Base-by-base conservation (phyloP, 1,140 invertebrate species). In the Eciton burchellii region DNA sequence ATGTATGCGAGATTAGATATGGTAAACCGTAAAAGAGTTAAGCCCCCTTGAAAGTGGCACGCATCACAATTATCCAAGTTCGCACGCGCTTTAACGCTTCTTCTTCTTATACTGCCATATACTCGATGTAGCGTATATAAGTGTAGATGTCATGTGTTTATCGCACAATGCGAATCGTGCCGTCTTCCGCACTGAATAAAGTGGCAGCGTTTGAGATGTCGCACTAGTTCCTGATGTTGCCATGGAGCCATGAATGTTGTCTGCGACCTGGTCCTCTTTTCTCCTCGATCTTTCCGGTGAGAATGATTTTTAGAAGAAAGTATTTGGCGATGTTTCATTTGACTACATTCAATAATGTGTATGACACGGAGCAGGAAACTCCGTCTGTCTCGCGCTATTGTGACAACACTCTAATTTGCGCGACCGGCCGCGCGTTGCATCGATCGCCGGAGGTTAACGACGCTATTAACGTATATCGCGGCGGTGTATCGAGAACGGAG, bases 51-150 rank as follows among this genome's bases (percentile, higher is more conserved):
- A 79, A 79, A 79, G 63, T 79, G 70, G 74, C 16, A 79, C 74
- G 74, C 63, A 79, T 79, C 63, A 41, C n/a, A 77, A 35, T 77
- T 77, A 77, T 77, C 29, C 63, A 29, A 70, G 16, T 63, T 79
- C 49, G 63, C 52, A 54, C 68, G 63, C 74, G 68, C 81, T 87
- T 86, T 81, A 88, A 71, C 71, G 74, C 71, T n/a, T n/a, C n/a
- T n/a, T n/a, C n/a, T n/a, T n/a, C n/a, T n/a, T n/a, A n/a, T n/a
- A n/a, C n/a, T n/a, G n/a, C n/a, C n/a, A n/a, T n/a, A n/a, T n/a
- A n/a, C n/a, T n/a, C n/a, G n/a, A n/a, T n/a, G n/a, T n/a, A n/a
- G n/a, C n/a, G n/a, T n/a, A n/a, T n/a, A n/a, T n/a, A n/a, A n/a
- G n/a, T n/a, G n/a, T n/a, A n/a, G n/a, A n/a, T n/a, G n/a, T n/a